These are phyloP conservation scores for Hirundo rustica DNA, from an alignment of 2,797 vertebrate genomes.

Conservation along the genomic window DNA sequence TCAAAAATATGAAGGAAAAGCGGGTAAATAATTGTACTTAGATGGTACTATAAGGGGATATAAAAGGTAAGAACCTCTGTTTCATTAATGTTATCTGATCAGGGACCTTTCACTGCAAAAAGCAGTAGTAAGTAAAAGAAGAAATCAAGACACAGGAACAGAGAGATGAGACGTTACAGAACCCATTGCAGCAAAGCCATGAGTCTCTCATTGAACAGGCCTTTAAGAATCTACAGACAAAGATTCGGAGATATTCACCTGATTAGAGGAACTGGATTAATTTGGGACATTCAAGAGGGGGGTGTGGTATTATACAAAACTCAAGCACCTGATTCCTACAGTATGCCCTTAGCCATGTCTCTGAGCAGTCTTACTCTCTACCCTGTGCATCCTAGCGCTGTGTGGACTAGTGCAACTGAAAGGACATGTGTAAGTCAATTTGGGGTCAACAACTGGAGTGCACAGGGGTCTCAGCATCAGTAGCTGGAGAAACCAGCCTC, in stretches of 20 bases:
- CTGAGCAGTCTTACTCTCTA: not conserved
- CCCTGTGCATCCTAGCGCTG: not conserved
- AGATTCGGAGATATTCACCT: not conserved
- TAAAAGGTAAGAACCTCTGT: not conserved
- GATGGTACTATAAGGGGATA: not conserved
- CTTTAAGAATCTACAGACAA: not conserved
- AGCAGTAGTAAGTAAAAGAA: not conserved
- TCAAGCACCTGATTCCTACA: not conserved
- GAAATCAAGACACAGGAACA: not conserved
- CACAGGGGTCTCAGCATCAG: not conserved
- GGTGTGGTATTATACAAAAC: not conserved
- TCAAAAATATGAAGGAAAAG: not conserved
- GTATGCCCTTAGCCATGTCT: not conserved
- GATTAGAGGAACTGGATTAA: not conserved
- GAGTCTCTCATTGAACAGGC: not conserved
- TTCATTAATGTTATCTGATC: not conserved
- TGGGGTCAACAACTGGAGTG: not conserved
- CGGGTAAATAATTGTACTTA: not conserved
- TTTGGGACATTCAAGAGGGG: rapidly evolving
- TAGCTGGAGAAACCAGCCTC: not conserved
- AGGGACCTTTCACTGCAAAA: not conserved
- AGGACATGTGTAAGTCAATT: not conserved
- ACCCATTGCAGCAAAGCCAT: not conserved
- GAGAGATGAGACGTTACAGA: not conserved
- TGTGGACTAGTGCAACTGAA: not conserved